These are phyloP conservation scores for Nanorana parkeri DNA, from an alignment of 2,113 vertebrate genomes.

Conservation along the genomic window DNA sequence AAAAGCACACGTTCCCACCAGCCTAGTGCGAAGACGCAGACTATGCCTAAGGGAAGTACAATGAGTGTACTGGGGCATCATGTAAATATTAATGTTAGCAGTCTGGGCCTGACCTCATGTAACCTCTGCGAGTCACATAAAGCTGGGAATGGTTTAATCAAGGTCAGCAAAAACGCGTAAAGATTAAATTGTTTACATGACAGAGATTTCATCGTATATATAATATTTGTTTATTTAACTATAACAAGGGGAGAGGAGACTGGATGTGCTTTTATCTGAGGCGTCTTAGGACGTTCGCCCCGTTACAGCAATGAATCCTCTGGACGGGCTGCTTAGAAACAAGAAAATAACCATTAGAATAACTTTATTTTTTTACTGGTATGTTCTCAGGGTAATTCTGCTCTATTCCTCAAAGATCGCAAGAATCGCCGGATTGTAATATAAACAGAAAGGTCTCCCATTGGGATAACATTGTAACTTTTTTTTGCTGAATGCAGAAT, in stretches of 20 bases:
- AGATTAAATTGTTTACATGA: conserved; percentile 57
- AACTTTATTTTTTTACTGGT: background rate
- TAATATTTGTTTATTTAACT: conserved; percentile 42
- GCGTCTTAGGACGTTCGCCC: conserved; percentile 7
- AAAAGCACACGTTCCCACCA: conserved; percentile 5
- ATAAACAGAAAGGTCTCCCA: conserved; percentile 6
- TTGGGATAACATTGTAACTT: conserved; percentile 6
- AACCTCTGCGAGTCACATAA: conserved; percentile 47
- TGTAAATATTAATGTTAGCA: conserved; percentile 51
- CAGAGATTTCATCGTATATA: conserved; percentile 34
- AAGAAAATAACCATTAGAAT: background rate
- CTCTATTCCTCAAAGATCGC: background rate
- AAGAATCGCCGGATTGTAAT: conserved; percentile 7
- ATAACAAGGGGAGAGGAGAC: background rate
- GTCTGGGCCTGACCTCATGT: conserved; percentile 44
- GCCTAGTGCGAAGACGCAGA: conserved; percentile 32
- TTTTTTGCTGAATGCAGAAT: background rate
- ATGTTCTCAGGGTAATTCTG: background rate
- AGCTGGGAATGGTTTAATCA: conserved; percentile 48
- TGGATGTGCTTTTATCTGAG: background rate
- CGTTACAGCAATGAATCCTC: background rate
- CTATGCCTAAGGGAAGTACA: conserved; percentile 40
- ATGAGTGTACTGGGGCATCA: conserved; percentile 33
- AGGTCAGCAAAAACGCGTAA: conserved; percentile 41
- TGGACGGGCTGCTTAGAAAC: background rate